phyloP scores from a whole-genome alignment of 1,140 invertebrate genomes.

The Caenorhabditis briggsae region DNA sequence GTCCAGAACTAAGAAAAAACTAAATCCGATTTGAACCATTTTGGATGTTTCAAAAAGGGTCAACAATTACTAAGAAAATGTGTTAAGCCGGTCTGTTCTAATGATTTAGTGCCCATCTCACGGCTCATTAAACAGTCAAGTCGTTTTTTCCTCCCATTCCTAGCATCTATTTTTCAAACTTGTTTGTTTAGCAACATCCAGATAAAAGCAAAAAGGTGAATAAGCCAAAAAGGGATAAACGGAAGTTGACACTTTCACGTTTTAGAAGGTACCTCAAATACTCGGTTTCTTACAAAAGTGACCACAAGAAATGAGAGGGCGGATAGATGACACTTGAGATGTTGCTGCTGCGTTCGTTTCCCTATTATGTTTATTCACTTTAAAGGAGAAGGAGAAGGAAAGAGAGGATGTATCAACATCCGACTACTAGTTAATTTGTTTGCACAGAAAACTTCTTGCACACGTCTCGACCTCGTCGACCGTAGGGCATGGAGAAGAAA shows the following conservation, averaged over 20 bases:
- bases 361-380: slow-evolving; percentile 54
- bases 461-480: slow-evolving; percentile 40
- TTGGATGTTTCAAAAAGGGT: too few relatives aligned
- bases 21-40: too few relatives aligned
- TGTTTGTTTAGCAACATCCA: slow-evolving; percentile 50
- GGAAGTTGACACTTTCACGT: slow-evolving; percentile 36
- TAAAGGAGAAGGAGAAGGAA: background rate
- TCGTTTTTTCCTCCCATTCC: slow-evolving; percentile 10
- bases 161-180: background rate
- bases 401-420: slow-evolving; percentile 44
- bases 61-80: background rate
- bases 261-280: slow-evolving; percentile 35
- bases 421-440: slow-evolving; percentile 54
- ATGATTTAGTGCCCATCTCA: background rate
- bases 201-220: background rate
- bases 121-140: slow-evolving; percentile 5
- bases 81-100: background rate
- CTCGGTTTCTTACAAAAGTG: slow-evolving; percentile 8
- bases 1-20: too few relatives aligned
- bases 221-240: background rate
- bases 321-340: slow-evolving; percentile 54
- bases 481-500: background rate
- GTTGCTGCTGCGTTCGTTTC: slow-evolving; percentile 54
- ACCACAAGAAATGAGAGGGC: background rate
- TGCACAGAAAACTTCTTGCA: slow-evolving; percentile 46